These are phyloP conservation scores for Cataglyphis livida DNA, from an alignment of 2,888 invertebrate genomes.

Conservation along the genomic window DNA sequence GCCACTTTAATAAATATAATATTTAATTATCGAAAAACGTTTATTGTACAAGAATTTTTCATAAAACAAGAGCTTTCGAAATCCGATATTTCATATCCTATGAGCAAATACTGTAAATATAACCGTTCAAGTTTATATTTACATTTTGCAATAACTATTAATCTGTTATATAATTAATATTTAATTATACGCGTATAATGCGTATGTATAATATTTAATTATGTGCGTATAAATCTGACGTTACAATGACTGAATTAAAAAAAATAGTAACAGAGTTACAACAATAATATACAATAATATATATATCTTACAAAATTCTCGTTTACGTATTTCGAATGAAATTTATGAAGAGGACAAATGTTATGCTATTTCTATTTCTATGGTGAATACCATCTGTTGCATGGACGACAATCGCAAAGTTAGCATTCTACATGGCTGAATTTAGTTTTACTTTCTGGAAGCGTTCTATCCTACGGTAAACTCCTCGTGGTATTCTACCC, in stretches of 20 bases:
- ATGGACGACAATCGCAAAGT: constrained; percentile 20
- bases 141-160: constrained; percentile 10
- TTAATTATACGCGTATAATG: neutral
- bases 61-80: neutral
- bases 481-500: constrained; percentile 46
- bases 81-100: neutral
- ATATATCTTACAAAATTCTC: constrained; percentile 1
- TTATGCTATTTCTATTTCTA: constrained; percentile 21
- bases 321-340: constrained; percentile 35
- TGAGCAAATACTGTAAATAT: neutral
- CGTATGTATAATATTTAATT: constrained; percentile 8
- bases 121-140: neutral
- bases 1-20: neutral
- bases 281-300: neutral
- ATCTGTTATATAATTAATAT: neutral
- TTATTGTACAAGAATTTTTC: neutral
- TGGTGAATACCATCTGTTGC: constrained; percentile 14
- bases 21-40: constrained; percentile 1
- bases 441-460: constrained; percentile 51
- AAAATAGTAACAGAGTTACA: neutral
- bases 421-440: constrained; percentile 45
- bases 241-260: neutral
- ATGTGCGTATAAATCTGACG: neutral
- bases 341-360: constrained; percentile 37
- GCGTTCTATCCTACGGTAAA: constrained; percentile 51